A percentile compares a stretch with the other conserved stretches of the same genome.
phyloP scores from a whole-genome alignment of 1,140 invertebrate genomes.

The Monomorium pharaonis region DNA sequence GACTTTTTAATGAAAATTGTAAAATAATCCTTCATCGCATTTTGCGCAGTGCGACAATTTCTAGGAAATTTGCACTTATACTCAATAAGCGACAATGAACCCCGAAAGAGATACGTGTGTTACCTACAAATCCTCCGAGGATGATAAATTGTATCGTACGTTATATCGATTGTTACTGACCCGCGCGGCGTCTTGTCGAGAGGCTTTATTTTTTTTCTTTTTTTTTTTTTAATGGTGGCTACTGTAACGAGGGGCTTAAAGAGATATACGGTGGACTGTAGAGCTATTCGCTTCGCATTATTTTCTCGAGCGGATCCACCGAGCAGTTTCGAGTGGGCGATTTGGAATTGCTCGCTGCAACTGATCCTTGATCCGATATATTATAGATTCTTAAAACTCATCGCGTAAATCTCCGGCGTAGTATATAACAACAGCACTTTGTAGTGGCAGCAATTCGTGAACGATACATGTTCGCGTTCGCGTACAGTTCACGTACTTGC shows the following conservation, averaged over 20 bases:
- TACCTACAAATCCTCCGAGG: neutral
- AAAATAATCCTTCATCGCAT: neutral
- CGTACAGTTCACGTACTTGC: neutral
- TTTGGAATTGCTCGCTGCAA: neutral
- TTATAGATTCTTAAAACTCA: neutral
- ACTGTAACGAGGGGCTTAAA: slow-evolving; percentile 7
- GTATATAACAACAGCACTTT: no score
- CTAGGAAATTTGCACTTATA: neutral
- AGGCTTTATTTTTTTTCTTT: no score
- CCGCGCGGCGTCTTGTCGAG: neutral
- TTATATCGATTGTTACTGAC: slow-evolving; percentile 17
- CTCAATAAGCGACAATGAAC: neutral
- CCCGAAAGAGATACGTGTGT: neutral
- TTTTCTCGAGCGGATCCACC: neutral
- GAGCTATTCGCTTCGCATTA: slow-evolving; percentile 4
- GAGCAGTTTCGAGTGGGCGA: neutral
- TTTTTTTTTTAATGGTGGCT: neutral
- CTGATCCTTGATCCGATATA: neutral
- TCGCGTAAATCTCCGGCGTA: neutral
- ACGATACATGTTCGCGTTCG: no score
- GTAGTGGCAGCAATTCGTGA: no score
- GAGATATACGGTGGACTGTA: neutral
- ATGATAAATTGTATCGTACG: slow-evolving; percentile 38
- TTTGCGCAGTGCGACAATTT: slow-evolving; percentile 17
- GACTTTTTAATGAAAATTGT: neutral